Base-by-base conservation (phyloP, 2,888 invertebrate species). In the Brassicogethes aeneus region DNA sequence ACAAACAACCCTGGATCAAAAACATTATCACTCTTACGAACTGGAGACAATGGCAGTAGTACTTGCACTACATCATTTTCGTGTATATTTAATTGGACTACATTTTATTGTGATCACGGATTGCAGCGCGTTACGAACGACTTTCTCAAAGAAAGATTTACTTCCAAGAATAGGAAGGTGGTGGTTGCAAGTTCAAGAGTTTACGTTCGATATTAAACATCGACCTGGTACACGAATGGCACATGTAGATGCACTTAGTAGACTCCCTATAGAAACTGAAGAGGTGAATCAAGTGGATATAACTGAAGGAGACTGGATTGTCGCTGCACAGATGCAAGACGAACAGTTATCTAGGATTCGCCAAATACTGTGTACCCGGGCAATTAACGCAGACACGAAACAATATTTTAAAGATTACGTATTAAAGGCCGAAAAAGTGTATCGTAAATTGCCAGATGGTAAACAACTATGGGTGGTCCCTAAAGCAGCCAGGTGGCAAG, bases 21-120 rank as follows among this genome's bases (percentile, higher is more conserved):
- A 32, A 17, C 8, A 40, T 23, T 49, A 49, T 29, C 54, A 56
- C 31, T 52, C 52, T 2, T 55, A 55, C 13, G 64, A 65, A 16
- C 41, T 57, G 12, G 60, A 67, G 39, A 50, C 50, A 2, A 42
- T 66, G 10, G 61, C 62, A 0, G 50, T 65, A 0, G 52, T 60
- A 1, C 52, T 45, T 35, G 43, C 50, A 1, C 35, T 51, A 3
- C 40, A 44, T 39, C 40, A 42, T 14, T 52, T 42, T 36, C 36
- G 47, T 12, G 16, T 37, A 10, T 53, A 52, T 41, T 29, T 53
- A 17, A 15, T 40, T 1, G 52, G 51, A 3, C 37, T 47, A 23
- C 34, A 37, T 36, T 53, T 53, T 33, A 42, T 39, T 29, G 35
- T 53, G 29, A 34, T 51, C 5, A 48, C 52, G 2, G 51, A 53